Conservation (phyloP, 37 sponge, comb jelly and placozoan species). For the Trichoplax adhaerens region DNA sequence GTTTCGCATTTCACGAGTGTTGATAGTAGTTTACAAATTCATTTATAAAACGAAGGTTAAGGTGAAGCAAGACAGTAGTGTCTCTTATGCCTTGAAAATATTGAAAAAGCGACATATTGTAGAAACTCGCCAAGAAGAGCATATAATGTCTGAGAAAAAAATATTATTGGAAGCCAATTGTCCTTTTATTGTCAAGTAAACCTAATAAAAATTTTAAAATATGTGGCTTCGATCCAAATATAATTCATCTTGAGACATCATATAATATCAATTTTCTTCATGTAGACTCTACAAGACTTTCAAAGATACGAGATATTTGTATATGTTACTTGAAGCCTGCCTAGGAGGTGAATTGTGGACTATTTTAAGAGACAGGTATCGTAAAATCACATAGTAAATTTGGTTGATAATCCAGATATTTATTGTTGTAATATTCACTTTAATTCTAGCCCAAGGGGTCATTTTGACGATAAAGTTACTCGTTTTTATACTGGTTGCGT, state of each 20-base stretch:
- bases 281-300: slow-evolving; percentile 85
- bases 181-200: slow-evolving; percentile 80
- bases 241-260: no score
- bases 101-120: slow-evolving; percentile 92
- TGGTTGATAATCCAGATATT: not conserved
- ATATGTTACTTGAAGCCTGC: slow-evolving; percentile 96
- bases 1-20: no score
- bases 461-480: slow-evolving; percentile 78
- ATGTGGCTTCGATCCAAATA: no score
- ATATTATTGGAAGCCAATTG: slow-evolving; percentile 68
- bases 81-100: slow-evolving; percentile 89
- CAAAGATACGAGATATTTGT: slow-evolving; percentile 72
- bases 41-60: slow-evolving; percentile 22
- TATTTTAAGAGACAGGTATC: slow-evolving; percentile 57
- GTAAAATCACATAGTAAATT: not conserved
- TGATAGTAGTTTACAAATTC: no score
- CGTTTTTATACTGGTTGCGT: slow-evolving; percentile 89
- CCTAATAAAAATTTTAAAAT: not conserved
- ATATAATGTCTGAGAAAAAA: slow-evolving; percentile 88
- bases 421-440: not conserved
- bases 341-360: slow-evolving; percentile 98
- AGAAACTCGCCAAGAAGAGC: slow-evolving; percentile 94
- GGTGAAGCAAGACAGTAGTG: slow-evolving; percentile 27
- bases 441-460: slow-evolving; percentile 11
- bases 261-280: no score